phyloP scores from a whole-genome alignment of 2,888 invertebrate genomes.

The Myathropa florea region DNA sequence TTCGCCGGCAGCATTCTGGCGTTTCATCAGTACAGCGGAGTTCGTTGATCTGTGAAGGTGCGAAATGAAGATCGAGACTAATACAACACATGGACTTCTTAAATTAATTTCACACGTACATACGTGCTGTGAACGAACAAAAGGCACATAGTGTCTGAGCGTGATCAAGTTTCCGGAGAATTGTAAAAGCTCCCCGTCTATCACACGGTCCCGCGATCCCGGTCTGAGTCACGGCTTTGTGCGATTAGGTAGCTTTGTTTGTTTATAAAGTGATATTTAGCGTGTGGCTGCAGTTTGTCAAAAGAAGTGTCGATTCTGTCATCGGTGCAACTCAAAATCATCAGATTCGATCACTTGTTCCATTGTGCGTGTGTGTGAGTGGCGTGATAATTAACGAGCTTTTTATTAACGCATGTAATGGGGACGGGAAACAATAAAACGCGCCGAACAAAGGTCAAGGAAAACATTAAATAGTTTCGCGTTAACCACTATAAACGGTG shows the following conservation, averaged over 20 bases:
- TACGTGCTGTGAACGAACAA: neutral
- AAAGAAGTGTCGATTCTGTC: conserved; percentile 1
- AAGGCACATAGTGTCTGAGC: neutral
- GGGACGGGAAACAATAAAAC: conserved; percentile 3
- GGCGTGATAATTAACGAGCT: conserved; percentile 22
- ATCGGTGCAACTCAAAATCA: conserved; percentile 8
- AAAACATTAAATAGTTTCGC: conserved; percentile 16
- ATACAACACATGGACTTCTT: neutral
- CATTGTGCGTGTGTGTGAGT: neutral
- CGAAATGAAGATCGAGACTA: conserved; percentile 15
- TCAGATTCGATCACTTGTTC: neutral
- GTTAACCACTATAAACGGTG: neutral
- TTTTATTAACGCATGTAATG: neutral
- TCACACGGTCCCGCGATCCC: neutral
- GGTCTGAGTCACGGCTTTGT: neutral
- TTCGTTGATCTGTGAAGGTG: conserved; percentile 64
- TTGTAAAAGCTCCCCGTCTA: conserved; percentile 2
- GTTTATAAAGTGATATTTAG: conserved; percentile 18
- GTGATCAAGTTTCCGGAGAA: neutral
- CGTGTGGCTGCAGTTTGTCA: conserved; percentile 3
- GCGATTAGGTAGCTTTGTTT: neutral
- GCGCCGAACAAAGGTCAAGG: conserved; percentile 31
- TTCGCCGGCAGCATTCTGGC: neutral
- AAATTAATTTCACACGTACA: neutral
- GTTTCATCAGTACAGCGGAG: conserved; percentile 39